Conservation (phyloP, 2,888 invertebrate genomes). For the Spilarctia lutea region DNA sequence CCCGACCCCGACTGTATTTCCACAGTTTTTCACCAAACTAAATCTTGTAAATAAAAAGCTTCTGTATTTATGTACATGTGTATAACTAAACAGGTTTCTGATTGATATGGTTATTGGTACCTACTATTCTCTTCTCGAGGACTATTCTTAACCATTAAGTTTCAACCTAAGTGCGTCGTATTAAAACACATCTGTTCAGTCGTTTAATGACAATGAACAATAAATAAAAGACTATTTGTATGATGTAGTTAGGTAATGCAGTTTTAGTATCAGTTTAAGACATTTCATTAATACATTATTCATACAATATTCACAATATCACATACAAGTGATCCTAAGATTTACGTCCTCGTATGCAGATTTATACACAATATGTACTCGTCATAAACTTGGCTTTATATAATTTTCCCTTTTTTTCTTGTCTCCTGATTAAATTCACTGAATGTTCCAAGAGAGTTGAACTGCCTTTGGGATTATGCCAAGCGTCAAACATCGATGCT, state of each 20-base stretch:
- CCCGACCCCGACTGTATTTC: neutral
- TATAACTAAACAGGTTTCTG: neutral
- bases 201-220: neutral
- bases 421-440: constrained; percentile 19
- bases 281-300: neutral
- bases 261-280: neutral
- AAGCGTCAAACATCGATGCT: constrained; percentile 14
- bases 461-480: constrained; percentile 17
- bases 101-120: neutral
- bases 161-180: neutral
- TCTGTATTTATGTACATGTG: neutral
- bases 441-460: constrained; percentile 12
- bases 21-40: neutral
- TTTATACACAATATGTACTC: constrained; percentile 4
- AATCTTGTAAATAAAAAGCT: neutral
- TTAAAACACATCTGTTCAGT: neutral
- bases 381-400: neutral
- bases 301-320: neutral
- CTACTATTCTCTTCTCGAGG: neutral
- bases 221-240: neutral
- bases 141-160: neutral
- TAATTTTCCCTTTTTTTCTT: constrained; percentile 7
- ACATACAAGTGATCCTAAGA: neutral
- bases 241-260: neutral
- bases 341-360: constrained; percentile 6